Conservation (phyloP, 2,888 invertebrate genomes). For the Zootermopsis nevadensis region DNA sequence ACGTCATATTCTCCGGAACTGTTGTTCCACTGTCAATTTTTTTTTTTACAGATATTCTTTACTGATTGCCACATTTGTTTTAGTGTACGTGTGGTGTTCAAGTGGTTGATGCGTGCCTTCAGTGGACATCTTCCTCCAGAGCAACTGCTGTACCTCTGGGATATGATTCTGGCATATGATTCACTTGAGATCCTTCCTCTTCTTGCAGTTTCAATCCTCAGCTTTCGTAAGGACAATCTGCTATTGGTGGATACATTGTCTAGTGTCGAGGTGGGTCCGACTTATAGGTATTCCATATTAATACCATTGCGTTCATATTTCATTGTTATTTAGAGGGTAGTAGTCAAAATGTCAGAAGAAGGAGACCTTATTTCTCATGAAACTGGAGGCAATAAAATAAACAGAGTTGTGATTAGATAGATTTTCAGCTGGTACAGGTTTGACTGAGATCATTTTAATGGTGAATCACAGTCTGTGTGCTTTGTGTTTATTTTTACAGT, state of each 20-base stretch:
- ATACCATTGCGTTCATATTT: not conserved
- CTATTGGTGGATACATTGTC: conserved; percentile 79
- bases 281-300: too few species aligned
- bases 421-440: too few species aligned
- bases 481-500: too few species aligned
- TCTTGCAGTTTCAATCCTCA: conserved; percentile 86
- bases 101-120: conserved; percentile 97
- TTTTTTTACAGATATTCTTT: too few species aligned
- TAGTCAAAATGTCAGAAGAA: not conserved
- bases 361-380: not conserved
- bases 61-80: conserved; percentile 50
- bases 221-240: conserved; percentile 87
- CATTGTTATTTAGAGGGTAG: not conserved
- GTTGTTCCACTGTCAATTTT: too few species aligned
- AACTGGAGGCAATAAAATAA: not conserved
- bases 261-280: conserved; percentile 73
- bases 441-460: too few species aligned
- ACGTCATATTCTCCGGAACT: too few species aligned
- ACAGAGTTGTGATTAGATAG: not conserved
- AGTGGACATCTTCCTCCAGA: conserved; percentile 94
- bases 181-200: conserved; percentile 89
- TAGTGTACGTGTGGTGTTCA: conserved; percentile 91
- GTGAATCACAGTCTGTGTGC: too few species aligned
- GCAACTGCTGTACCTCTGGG: conserved; percentile 93
- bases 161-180: conserved; percentile 90